Evolutionary conservation across 1,140 invertebrate species (phyloP).

Genomic region (Yoshiicerus persimilis): DNA sequence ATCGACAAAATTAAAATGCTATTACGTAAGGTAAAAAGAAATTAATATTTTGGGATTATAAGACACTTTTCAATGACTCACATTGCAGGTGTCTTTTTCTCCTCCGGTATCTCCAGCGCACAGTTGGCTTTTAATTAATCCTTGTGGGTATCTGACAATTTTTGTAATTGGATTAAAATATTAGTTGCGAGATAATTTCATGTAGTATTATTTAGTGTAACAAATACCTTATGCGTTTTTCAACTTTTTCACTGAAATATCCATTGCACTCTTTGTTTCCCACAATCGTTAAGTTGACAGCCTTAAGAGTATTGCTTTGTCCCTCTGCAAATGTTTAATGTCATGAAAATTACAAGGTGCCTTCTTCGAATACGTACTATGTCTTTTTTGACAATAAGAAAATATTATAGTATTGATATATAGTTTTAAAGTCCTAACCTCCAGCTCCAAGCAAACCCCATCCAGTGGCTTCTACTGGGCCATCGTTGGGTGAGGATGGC

Average conservation of each 20-base stretch:
- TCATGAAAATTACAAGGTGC: no score
- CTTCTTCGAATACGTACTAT: no score
- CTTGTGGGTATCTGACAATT: slow-evolving; percentile 33
- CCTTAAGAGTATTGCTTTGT: slow-evolving; percentile 32
- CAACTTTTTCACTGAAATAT: slow-evolving; percentile 24
- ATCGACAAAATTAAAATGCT: no score
- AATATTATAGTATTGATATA: no score
- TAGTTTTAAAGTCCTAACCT: slow-evolving; percentile 21
- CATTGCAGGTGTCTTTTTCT: slow-evolving; percentile 46
- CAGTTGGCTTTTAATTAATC: slow-evolving; percentile 34
- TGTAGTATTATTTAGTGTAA: neutral
- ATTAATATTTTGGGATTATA: no score
- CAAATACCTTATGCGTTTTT: slow-evolving; percentile 28
- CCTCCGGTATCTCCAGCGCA: slow-evolving; percentile 41
- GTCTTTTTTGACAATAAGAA: no score
- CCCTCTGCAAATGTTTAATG: slow-evolving; percentile 10
- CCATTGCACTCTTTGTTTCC: slow-evolving; percentile 29
- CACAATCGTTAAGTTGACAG: slow-evolving; percentile 38
- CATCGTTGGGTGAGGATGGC: neutral
- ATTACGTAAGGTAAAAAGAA: no score
- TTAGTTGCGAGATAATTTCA: neutral
- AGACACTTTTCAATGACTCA: no score
- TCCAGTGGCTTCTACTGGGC: slow-evolving; percentile 30
- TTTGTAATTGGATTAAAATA: neutral
- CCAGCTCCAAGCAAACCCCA: slow-evolving; percentile 33